Conservation (phyloP, 2,113 vertebrate species). For the Galbula dea region DNA sequence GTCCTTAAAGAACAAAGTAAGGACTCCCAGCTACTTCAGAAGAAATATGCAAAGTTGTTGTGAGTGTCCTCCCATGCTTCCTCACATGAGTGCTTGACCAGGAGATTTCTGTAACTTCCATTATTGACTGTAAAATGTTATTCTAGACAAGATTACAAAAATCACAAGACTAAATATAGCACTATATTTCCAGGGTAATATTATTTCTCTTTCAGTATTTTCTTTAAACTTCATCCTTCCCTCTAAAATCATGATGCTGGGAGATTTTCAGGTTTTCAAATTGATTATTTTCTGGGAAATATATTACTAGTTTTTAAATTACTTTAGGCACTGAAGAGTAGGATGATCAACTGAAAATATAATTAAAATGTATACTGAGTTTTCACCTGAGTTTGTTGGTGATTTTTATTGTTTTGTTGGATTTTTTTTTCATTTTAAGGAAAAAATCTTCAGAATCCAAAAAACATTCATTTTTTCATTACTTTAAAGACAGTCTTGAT, state of each 20-base stretch:
- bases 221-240: rapidly evolving
- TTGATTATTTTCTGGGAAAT: not conserved
- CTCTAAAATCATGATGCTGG: not conserved
- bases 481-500: not conserved
- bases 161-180: not conserved
- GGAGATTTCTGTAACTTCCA: not conserved
- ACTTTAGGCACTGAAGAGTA: not conserved
- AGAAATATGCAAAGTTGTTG: not conserved
- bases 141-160: not conserved
- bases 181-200: not conserved
- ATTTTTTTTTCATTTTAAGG: not conserved
- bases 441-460: not conserved
- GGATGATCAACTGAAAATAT: not conserved
- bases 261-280: not conserved
- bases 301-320: not conserved
- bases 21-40: not conserved
- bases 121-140: not conserved
- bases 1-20: not conserved
- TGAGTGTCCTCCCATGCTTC: not conserved
- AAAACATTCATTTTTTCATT: not conserved
- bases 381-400: not conserved
- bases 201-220: not conserved
- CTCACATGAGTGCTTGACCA: not conserved
- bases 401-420: no score
- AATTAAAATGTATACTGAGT: not conserved